These are phyloP conservation scores for Smittia aterrima DNA, from an alignment of 2,888 invertebrate species.

Conservation along the genomic window DNA sequence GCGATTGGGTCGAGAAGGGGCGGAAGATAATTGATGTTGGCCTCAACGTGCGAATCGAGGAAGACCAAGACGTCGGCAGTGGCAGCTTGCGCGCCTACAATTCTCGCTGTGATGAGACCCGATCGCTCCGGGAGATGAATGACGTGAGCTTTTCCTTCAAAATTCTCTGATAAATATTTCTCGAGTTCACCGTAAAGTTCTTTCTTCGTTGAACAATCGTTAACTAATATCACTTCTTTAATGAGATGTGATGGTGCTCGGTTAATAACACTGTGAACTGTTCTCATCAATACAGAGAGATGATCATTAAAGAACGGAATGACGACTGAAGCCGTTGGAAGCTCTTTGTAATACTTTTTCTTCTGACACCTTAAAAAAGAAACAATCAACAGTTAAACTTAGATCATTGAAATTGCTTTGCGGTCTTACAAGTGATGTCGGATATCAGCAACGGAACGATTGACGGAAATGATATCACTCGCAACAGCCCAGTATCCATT, in stretches of 20 bases:
- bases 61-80: slow-evolving; percentile 80
- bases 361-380: slow-evolving; percentile 61
- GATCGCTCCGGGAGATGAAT: slow-evolving; percentile 69
- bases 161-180: slow-evolving; percentile 65
- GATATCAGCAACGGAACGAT: slow-evolving; percentile 27
- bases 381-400: too few relatives aligned
- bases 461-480: slow-evolving; percentile 30
- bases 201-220: slow-evolving; percentile 77
- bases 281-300: slow-evolving; percentile 77
- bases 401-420: not conserved
- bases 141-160: slow-evolving; percentile 68
- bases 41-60: slow-evolving; percentile 88
- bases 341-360: slow-evolving; percentile 65
- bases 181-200: slow-evolving; percentile 70
- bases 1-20: slow-evolving; percentile 89
- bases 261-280: slow-evolving; percentile 76
- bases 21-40: slow-evolving; percentile 88
- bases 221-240: slow-evolving; percentile 84
- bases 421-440: not conserved
- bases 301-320: slow-evolving; percentile 95
- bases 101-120: slow-evolving; percentile 81
- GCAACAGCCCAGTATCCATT: slow-evolving; percentile 32
- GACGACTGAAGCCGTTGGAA: slow-evolving; percentile 83
- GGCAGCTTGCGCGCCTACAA: slow-evolving; percentile 77
- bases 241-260: slow-evolving; percentile 76